These are phyloP conservation scores for Muntiacus reevesi DNA, from an alignment of 2,113 vertebrate genomes.

Conservation along the genomic window DNA sequence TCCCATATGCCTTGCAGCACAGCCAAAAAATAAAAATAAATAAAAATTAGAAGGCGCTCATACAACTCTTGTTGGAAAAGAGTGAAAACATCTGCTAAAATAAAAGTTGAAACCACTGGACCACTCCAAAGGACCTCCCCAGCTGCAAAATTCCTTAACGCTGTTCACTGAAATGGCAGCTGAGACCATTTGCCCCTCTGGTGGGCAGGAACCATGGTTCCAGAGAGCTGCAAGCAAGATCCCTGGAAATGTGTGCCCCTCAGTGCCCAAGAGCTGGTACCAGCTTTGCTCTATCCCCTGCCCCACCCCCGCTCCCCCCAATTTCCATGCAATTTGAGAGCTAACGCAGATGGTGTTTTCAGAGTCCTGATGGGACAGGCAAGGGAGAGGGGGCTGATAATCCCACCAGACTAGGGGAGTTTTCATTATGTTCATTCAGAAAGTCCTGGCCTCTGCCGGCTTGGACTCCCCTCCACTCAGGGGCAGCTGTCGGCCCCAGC, in stretches of 20 bases:
- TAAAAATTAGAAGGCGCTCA: background rate
- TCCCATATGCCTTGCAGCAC: background rate
- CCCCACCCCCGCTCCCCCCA: background rate
- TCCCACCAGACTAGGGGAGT: background rate
- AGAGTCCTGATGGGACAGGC: background rate
- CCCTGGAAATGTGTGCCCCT: background rate
- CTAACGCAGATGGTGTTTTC: background rate
- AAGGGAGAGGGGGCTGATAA: background rate
- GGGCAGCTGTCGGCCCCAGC: background rate
- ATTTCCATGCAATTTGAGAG: background rate
- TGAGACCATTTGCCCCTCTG: background rate
- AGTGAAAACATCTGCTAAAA: background rate
- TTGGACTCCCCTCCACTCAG: background rate
- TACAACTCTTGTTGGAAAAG: background rate
- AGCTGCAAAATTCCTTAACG: background rate
- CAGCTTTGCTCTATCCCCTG: background rate
- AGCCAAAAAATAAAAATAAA: background rate
- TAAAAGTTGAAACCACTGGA: background rate
- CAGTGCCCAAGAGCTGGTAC: background rate
- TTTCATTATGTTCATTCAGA: background rate
- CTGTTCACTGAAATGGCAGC: background rate
- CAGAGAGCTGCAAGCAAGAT: background rate
- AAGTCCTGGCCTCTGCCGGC: background rate
- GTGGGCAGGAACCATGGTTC: background rate
- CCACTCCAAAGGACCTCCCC: background rate